phyloP scores from a whole-genome alignment of 2,113 vertebrate species.

The Tringa solitaria region DNA sequence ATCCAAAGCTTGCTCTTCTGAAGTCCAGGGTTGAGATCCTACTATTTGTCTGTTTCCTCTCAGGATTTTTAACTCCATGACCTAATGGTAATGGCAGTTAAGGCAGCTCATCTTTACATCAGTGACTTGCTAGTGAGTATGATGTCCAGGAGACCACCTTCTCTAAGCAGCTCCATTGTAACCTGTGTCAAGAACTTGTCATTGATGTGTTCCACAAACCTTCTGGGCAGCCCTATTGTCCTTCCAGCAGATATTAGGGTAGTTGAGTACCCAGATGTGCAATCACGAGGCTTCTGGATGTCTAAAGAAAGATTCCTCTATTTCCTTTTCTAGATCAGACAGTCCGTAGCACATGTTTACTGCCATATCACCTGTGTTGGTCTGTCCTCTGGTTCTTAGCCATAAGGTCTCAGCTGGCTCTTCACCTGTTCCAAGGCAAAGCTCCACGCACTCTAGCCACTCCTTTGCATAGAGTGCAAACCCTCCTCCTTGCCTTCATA shows the following conservation, averaged over 20 bases:
- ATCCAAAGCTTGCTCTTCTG: neutral
- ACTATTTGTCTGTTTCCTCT: neutral
- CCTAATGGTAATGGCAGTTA: neutral
- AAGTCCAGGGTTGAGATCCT: neutral
- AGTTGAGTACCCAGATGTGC: neutral
- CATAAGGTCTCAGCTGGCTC: neutral
- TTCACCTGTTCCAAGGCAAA: neutral
- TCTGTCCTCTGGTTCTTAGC: neutral
- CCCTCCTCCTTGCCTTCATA: neutral
- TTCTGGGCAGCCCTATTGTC: neutral
- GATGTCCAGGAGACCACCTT: neutral
- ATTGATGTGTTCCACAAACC: neutral
- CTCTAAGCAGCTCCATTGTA: neutral
- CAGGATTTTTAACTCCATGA: neutral
- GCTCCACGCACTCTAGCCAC: neutral
- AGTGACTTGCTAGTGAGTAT: neutral
- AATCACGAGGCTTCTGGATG: neutral
- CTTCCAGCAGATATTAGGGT: neutral
- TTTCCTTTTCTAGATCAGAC: neutral
- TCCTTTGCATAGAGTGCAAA: neutral
- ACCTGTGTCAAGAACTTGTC: neutral
- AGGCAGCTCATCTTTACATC: neutral
- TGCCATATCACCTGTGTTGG: neutral
- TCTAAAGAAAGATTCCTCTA: neutral
- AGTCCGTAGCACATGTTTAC: neutral